Percentiles rank a stretch among this genome's conserved stretches.
Conservation (phyloP, 2,797 vertebrate species). For the Enteromius unitaeniatus region DNA sequence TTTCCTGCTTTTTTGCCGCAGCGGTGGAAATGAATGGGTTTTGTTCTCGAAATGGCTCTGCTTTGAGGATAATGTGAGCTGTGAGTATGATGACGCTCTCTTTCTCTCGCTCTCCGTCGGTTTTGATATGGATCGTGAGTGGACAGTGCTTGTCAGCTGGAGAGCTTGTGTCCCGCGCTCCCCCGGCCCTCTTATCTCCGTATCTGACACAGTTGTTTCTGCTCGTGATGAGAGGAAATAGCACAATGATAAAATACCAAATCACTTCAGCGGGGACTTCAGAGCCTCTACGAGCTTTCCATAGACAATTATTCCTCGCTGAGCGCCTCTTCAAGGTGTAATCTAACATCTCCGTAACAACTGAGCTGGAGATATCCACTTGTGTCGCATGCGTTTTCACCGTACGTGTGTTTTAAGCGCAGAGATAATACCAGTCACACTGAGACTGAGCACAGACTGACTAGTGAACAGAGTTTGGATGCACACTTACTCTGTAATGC, state of each 20-base stretch:
- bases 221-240: conserved; percentile 62
- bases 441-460: conserved; percentile 18
- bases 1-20: not conserved
- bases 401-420: conserved; percentile 33
- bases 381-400: conserved; percentile 38
- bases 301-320: conserved; percentile 61
- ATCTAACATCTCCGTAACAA: conserved; percentile 54
- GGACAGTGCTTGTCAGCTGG: conserved; percentile 65
- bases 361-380: conserved; percentile 55
- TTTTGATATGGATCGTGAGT: conserved; percentile 64
- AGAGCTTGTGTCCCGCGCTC: conserved; percentile 53
- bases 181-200: conserved; percentile 59
- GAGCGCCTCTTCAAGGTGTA: conserved; percentile 62
- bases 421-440: conserved; percentile 27
- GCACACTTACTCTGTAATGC: not conserved
- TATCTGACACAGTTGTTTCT: conserved; percentile 67
- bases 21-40: conserved; percentile 22
- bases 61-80: conserved; percentile 24
- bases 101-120: conserved; percentile 4
- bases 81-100: conserved; percentile 35
- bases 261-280: conserved; percentile 66
- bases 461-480: conserved; percentile 13
- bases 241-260: conserved; percentile 67
- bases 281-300: conserved; percentile 59
- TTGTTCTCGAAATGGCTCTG: conserved; percentile 29